A percentile compares a stretch with the other conserved stretches of the same genome.
Evolutionary conservation across 2,113 vertebrate species (phyloP).

Genomic region (Cyphomyrus plagiostoma): DNA sequence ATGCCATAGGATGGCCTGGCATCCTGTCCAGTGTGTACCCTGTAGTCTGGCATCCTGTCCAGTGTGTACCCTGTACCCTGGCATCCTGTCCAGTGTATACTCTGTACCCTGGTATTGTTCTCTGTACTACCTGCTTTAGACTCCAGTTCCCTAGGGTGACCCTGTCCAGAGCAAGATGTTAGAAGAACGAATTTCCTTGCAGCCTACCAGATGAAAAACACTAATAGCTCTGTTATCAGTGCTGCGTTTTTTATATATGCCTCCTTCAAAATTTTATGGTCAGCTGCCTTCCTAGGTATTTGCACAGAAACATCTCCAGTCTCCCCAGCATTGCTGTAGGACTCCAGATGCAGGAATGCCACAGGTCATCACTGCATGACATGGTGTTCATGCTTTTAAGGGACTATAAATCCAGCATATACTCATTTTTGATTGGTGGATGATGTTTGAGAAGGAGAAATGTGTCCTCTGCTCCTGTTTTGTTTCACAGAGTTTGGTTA

Average conservation of each 20-base stretch:
- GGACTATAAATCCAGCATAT: background rate
- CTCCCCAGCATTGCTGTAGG: background rate
- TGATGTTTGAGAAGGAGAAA: background rate
- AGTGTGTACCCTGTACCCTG: no score
- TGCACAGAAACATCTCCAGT: background rate
- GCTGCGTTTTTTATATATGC: background rate
- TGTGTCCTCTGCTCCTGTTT: background rate
- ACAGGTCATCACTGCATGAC: background rate
- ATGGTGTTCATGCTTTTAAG: background rate
- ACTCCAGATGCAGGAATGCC: background rate
- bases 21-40: background rate
- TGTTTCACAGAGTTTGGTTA: background rate
- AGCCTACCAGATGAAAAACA: background rate
- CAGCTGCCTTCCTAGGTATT: background rate
- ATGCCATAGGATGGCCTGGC: background rate
- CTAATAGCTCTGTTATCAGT: background rate
- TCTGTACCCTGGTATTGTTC: background rate
- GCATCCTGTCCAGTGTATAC: background rate
- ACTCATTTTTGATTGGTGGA: background rate
- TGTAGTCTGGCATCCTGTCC: background rate
- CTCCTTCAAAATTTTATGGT: background rate
- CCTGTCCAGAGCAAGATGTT: background rate
- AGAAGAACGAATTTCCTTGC: background rate
- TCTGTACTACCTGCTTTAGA: background rate
- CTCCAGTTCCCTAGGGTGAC: background rate